Conservation (phyloP, 2,888 invertebrate species). For the Junonia oenone region DNA sequence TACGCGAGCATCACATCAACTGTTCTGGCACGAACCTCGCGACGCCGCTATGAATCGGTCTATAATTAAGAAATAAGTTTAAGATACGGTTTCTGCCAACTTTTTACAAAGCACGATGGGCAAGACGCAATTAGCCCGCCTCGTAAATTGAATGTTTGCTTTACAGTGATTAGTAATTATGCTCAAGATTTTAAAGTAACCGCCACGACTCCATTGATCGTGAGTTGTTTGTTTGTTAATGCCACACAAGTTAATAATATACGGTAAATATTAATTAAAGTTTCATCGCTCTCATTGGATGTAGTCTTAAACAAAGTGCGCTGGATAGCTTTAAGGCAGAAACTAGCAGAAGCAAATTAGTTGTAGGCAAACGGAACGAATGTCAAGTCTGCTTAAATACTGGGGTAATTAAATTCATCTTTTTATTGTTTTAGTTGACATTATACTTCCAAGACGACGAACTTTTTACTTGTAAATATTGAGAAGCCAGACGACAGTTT, state of each 20-base stretch:
- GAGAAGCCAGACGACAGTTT: not conserved
- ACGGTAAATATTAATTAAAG: constrained; percentile 55
- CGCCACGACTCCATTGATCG: constrained; percentile 55
- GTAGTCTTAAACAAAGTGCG: constrained; percentile 7
- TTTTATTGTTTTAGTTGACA: not conserved
- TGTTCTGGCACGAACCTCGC: constrained; percentile 57
- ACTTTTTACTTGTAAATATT: not conserved
- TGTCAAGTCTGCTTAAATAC: not conserved
- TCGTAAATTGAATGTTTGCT: constrained; percentile 80
- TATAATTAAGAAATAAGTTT: constrained; percentile 79
- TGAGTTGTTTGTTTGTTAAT: constrained; percentile 59
- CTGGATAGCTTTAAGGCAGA: constrained; percentile 17
- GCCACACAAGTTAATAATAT: constrained; percentile 51
- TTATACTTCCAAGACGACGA: not conserved
- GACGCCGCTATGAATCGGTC: constrained; percentile 73
- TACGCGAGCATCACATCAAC: constrained; percentile 47
- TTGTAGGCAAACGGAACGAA: constrained; percentile 2
- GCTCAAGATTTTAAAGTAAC: constrained; percentile 62
- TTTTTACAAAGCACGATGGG: constrained; percentile 71
- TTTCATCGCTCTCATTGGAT: constrained; percentile 33
- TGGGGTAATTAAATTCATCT: not conserved
- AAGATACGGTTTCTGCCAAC: constrained; percentile 74
- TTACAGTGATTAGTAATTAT: constrained; percentile 79
- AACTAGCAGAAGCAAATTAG: constrained; percentile 10
- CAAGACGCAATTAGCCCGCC: constrained; percentile 75